Evolutionary conservation across 2,797 vertebrate species (phyloP).

Genomic region (Neoniphon sammara): DNA sequence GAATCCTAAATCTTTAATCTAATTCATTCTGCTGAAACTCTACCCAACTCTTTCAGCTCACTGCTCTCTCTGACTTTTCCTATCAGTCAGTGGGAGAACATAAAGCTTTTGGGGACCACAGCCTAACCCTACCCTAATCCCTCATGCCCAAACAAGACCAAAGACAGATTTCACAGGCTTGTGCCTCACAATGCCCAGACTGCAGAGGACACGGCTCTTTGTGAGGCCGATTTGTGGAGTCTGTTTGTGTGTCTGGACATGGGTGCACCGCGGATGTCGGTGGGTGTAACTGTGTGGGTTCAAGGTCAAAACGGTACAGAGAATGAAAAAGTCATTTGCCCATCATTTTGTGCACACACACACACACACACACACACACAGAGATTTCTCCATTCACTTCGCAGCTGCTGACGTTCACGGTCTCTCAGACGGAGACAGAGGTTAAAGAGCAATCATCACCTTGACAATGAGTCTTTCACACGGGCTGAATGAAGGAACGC

Average conservation of each 20-base stretch:
- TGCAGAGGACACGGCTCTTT: constrained; percentile 63
- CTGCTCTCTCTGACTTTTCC: constrained; percentile 51
- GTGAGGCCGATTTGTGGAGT: constrained; percentile 52
- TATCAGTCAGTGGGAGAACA: constrained; percentile 55
- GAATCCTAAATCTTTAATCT: constrained; percentile 12
- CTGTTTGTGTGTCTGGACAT: constrained; percentile 35
- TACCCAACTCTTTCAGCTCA: constrained; percentile 24
- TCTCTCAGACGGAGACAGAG: constrained; percentile 72
- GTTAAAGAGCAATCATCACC: constrained; percentile 71
- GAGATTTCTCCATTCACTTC: constrained; percentile 70
- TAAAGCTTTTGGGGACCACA: constrained; percentile 53
- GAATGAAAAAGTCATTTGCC: constrained; percentile 65
- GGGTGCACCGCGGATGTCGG: constrained; percentile 41
- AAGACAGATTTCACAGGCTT: constrained; percentile 77
- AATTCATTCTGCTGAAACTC: constrained; percentile 36
- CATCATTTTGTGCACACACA: constrained; percentile 17
- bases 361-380: constrained; percentile 11
- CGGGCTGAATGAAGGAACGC: constrained; percentile 51
- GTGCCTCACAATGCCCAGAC: constrained; percentile 71
- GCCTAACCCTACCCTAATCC: constrained; percentile 74
- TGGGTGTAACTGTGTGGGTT: constrained; percentile 50
- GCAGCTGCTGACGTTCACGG: constrained; percentile 78
- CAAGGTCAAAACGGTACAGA: constrained; percentile 57
- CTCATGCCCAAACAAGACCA: constrained; percentile 75
- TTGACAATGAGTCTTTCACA: constrained; percentile 82